Evolutionary conservation across 2,797 vertebrate species (phyloP).

Genomic region (Mus caroli): DNA sequence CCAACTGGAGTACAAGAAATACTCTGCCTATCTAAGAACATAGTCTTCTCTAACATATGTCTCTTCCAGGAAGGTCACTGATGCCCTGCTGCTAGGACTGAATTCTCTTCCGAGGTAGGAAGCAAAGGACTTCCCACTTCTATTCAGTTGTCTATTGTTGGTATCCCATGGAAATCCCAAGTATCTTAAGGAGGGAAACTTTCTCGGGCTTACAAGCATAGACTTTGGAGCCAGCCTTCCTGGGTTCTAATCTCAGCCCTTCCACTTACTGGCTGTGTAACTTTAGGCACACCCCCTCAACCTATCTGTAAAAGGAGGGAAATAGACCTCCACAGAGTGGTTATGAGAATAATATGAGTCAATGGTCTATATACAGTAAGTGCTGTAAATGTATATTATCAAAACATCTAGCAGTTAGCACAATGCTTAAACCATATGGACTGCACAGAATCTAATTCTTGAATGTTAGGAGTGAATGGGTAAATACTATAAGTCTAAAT

Average conservation of each 20-base stretch:
- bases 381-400: conserved; percentile 13
- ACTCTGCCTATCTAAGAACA: background rate
- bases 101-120: background rate
- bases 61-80: background rate
- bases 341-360: background rate
- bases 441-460: background rate
- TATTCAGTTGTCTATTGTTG: background rate
- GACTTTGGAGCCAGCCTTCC: background rate
- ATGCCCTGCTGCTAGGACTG: background rate
- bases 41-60: background rate
- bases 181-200: background rate
- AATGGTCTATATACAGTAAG: background rate
- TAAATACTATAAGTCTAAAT: background rate
- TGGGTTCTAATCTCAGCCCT: background rate
- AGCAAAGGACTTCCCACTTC: background rate
- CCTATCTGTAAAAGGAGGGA: background rate
- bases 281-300: background rate
- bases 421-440: background rate
- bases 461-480: background rate
- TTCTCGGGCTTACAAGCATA: background rate
- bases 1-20: background rate
- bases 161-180: background rate
- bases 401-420: background rate
- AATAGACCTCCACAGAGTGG: background rate
- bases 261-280: background rate